phyloP scores from a whole-genome alignment of 2,888 invertebrate genomes.

The Melangyna quadrimaculata region DNA sequence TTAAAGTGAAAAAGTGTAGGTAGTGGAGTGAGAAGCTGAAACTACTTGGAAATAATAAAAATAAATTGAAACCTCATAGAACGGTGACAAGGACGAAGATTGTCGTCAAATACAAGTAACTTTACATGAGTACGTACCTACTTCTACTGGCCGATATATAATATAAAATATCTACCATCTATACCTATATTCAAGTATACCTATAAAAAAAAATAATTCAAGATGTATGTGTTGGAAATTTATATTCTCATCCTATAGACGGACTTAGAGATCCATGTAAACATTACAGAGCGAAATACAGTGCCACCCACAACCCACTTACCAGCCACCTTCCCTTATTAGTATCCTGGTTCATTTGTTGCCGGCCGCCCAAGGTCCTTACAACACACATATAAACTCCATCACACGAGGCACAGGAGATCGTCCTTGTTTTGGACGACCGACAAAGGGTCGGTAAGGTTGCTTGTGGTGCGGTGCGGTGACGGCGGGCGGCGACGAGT shows the following conservation, averaged over 20 bases:
- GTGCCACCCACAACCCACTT: slow-evolving; percentile 47
- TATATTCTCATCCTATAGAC: slow-evolving; percentile 42
- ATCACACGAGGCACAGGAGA: neutral
- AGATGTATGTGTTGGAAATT: slow-evolving; percentile 50
- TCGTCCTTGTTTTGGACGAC: neutral
- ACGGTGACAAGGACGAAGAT: slow-evolving; percentile 36
- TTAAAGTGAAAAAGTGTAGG: slow-evolving; percentile 43
- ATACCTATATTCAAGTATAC: neutral
- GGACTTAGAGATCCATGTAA: slow-evolving; percentile 24
- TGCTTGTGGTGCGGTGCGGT: slow-evolving; percentile 10
- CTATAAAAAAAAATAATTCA: slow-evolving; percentile 7
- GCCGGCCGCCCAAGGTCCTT: slow-evolving; percentile 53
- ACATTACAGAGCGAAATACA: slow-evolving; percentile 8
- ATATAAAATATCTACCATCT: neutral
- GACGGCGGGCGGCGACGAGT: neutral
- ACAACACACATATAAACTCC: slow-evolving; percentile 15
- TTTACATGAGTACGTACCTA: slow-evolving; percentile 67
- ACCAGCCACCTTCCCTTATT: slow-evolving; percentile 56
- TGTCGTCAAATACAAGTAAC: slow-evolving; percentile 55
- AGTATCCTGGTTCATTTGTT: slow-evolving; percentile 70
- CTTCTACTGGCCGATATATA: slow-evolving; percentile 42
- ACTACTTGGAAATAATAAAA: slow-evolving; percentile 52
- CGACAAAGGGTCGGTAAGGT: slow-evolving; percentile 5
- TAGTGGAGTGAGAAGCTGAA: neutral
- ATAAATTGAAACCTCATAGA: slow-evolving; percentile 69